phyloP scores from a whole-genome alignment of 2,888 invertebrate species.

The Limnephilus rhombicus region DNA sequence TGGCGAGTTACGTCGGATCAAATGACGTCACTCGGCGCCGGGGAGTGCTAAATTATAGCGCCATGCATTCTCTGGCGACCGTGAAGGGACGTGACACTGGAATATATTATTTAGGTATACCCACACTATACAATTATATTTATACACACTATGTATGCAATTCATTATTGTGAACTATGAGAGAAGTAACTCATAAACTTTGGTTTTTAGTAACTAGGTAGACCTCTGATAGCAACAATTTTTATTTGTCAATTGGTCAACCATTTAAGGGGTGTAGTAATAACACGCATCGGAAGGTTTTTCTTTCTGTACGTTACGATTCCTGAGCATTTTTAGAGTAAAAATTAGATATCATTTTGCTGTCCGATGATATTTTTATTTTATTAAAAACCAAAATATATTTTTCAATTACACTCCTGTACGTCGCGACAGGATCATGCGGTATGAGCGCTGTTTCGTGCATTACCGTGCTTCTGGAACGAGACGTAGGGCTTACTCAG shows the following conservation, averaged over 20 bases:
- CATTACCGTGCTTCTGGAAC: too few species aligned
- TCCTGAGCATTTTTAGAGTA: too few species aligned
- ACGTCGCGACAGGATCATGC: too few species aligned
- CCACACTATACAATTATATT: background rate
- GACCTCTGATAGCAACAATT: background rate
- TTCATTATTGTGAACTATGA: background rate
- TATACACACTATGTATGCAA: background rate
- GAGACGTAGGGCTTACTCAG: too few species aligned
- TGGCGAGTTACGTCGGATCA: background rate
- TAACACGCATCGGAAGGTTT: too few species aligned
- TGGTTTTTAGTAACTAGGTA: background rate
- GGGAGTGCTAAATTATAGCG: background rate
- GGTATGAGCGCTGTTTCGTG: too few species aligned
- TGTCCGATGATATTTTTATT: too few species aligned
- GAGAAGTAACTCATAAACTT: background rate
- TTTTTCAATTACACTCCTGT: too few species aligned
- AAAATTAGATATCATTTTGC: too few species aligned
- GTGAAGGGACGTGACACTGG: constrained; percentile 2
- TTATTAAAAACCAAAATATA: too few species aligned
- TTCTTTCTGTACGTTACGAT: too few species aligned
- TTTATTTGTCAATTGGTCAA: background rate
- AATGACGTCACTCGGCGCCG: background rate
- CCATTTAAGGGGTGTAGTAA: too few species aligned
- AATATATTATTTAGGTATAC: background rate
- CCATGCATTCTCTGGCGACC: background rate